phyloP scores from a whole-genome alignment of 2,888 invertebrate species.

The Physocephala rufipes region DNA sequence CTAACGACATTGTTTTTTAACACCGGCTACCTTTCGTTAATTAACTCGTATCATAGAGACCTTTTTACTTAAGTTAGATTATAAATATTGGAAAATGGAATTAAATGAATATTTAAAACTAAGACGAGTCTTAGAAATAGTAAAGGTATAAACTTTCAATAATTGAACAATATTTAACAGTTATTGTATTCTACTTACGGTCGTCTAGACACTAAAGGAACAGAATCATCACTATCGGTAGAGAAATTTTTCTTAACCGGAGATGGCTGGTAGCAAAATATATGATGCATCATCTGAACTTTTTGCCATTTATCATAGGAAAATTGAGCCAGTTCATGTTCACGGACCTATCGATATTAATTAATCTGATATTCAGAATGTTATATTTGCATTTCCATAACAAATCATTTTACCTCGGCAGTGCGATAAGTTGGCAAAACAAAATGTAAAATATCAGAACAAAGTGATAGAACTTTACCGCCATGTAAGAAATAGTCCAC shows the following conservation, averaged over 20 bases:
- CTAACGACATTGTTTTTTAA: too few relatives aligned
- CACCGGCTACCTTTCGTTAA: conserved; percentile 34
- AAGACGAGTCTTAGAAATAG: neutral
- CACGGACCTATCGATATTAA: conserved; percentile 71
- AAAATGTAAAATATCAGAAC: conserved; percentile 81
- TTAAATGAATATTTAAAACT: neutral
- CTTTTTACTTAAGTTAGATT: neutral
- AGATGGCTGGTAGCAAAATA: conserved; percentile 88
- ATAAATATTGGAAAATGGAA: neutral
- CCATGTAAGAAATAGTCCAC: conserved; percentile 78
- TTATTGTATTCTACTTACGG: conserved; percentile 60
- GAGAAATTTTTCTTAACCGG: conserved; percentile 84
- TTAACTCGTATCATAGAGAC: conserved; percentile 38
- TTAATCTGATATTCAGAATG: neutral
- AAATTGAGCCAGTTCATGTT: conserved; percentile 84
- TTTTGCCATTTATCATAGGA: conserved; percentile 85
- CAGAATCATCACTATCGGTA: conserved; percentile 74
- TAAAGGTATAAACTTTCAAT: conserved; percentile 1
- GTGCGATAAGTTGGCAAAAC: conserved; percentile 84
- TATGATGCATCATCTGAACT: conserved; percentile 86
- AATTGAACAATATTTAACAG: neutral
- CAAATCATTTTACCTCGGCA: conserved; percentile 72
- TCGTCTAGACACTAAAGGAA: conserved; percentile 67
- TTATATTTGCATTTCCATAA: neutral
- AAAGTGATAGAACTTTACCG: conserved; percentile 80